phyloP scores from a whole-genome alignment of 2,113 vertebrate genomes.

The Lophotis ruficrista region DNA sequence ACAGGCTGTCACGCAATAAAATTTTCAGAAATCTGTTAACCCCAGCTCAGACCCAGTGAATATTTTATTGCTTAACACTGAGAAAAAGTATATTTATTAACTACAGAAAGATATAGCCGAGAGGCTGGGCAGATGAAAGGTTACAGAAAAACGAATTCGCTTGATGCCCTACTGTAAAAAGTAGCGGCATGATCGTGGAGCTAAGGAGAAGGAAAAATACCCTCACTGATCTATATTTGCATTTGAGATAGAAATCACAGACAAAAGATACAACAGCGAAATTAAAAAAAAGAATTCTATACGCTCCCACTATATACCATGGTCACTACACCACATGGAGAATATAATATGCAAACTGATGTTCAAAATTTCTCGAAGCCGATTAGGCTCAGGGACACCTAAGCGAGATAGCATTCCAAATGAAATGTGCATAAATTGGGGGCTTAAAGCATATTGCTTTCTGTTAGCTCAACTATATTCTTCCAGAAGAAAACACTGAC shows the following conservation, averaged over 20 bases:
- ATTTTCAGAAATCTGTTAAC: constrained; percentile 96
- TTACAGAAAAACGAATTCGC: constrained; percentile 6
- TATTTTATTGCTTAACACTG: constrained; percentile 89
- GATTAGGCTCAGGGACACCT: not conserved
- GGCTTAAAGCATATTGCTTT: not conserved
- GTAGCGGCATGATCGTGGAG: not conserved
- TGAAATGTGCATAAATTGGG: constrained; percentile 2
- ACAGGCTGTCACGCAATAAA: constrained; percentile 91
- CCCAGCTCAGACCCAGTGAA: constrained; percentile 90
- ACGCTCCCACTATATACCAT: not conserved
- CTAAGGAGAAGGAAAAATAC: not conserved
- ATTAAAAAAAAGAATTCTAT: not conserved
- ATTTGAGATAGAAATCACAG: not conserved
- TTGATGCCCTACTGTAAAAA: constrained; percentile 20
- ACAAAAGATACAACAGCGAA: not conserved
- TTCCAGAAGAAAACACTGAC: not conserved
- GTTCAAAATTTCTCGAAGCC: constrained; percentile 3
- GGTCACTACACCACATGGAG: not conserved
- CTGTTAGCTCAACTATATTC: not conserved
- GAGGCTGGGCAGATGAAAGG: constrained; percentile 69
- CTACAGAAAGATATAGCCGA: constrained; percentile 82
- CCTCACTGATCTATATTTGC: constrained; percentile 7
- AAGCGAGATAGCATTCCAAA: not conserved
- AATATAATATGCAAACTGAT: not conserved
- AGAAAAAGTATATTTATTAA: constrained; percentile 87